These are phyloP conservation scores for Trilocha varians DNA, from an alignment of 2,888 invertebrate genomes.

Conservation along the genomic window DNA sequence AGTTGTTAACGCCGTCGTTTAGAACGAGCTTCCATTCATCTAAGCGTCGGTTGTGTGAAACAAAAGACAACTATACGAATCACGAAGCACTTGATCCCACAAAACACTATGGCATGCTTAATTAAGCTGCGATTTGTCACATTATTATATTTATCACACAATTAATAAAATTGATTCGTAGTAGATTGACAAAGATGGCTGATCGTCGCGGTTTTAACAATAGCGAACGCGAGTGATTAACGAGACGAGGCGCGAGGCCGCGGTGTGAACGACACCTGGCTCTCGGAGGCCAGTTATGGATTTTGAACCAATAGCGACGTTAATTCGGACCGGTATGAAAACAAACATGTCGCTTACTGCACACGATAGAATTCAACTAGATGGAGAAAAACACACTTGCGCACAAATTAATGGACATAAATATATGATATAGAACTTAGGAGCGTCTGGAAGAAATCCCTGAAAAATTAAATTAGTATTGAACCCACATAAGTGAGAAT, in stretches of 20 bases:
- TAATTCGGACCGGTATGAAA: slow-evolving; percentile 72
- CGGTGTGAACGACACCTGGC: slow-evolving; percentile 75
- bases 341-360: slow-evolving; percentile 51
- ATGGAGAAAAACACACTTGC: not conserved
- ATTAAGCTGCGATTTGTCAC: slow-evolving; percentile 51
- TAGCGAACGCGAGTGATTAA: slow-evolving; percentile 72
- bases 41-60: slow-evolving; percentile 60
- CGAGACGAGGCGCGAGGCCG: slow-evolving; percentile 73
- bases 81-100: slow-evolving; percentile 47
- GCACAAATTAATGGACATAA: slow-evolving; percentile 6
- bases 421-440: too few relatives aligned
- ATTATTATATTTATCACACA: slow-evolving; percentile 42
- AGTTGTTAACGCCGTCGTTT: slow-evolving; percentile 60
- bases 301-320: slow-evolving; percentile 72
- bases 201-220: slow-evolving; percentile 67
- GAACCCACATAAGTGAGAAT: too few relatives aligned
- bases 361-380: not conserved
- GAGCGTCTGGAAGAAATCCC: too few relatives aligned
- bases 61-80: slow-evolving; percentile 68
- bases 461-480: too few relatives aligned
- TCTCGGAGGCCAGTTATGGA: slow-evolving; percentile 72
- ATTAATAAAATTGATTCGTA: slow-evolving; percentile 60
- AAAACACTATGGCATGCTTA: slow-evolving; percentile 33
- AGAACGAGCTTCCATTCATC: slow-evolving; percentile 62
- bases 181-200: slow-evolving; percentile 73